Conservation (phyloP, 2,797 vertebrate species). For the Smutsia gigantea region DNA sequence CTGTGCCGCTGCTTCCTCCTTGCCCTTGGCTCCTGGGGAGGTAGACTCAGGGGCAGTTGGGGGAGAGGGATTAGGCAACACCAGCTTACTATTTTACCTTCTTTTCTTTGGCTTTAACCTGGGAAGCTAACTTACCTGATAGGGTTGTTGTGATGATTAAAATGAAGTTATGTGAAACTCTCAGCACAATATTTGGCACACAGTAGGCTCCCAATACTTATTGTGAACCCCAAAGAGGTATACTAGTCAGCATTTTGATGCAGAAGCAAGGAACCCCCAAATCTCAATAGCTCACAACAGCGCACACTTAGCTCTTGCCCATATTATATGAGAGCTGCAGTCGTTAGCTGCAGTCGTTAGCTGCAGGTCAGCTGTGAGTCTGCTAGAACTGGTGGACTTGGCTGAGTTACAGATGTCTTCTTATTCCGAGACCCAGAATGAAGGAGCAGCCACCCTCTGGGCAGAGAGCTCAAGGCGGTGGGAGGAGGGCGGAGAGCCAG, state of each 20-base stretch:
- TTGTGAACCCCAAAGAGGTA: not conserved
- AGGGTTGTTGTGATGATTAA: not conserved
- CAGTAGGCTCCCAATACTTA: not conserved
- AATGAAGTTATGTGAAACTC: not conserved
- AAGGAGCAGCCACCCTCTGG: not conserved
- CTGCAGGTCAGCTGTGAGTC: not conserved
- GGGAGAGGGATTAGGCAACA: not conserved
- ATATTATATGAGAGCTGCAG: not conserved
- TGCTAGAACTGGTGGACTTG: not conserved
- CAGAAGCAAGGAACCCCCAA: not conserved
- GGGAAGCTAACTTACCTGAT: not conserved
- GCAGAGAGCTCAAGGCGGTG: not conserved
- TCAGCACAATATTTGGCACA: not conserved
- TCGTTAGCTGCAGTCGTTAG: not conserved
- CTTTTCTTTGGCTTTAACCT: constrained; percentile 41
- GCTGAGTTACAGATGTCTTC: not conserved
- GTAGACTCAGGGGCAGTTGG: not conserved
- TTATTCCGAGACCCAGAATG: not conserved
- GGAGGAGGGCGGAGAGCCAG: not conserved
- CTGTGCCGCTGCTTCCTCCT: not conserved
- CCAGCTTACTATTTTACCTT: not conserved
- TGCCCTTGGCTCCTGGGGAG: not conserved
- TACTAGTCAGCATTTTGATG: constrained; percentile 14
- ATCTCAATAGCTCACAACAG: not conserved
- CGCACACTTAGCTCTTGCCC: not conserved